phyloP scores from a whole-genome alignment of 2,888 invertebrate genomes.

The Tanypteryx hageni region DNA sequence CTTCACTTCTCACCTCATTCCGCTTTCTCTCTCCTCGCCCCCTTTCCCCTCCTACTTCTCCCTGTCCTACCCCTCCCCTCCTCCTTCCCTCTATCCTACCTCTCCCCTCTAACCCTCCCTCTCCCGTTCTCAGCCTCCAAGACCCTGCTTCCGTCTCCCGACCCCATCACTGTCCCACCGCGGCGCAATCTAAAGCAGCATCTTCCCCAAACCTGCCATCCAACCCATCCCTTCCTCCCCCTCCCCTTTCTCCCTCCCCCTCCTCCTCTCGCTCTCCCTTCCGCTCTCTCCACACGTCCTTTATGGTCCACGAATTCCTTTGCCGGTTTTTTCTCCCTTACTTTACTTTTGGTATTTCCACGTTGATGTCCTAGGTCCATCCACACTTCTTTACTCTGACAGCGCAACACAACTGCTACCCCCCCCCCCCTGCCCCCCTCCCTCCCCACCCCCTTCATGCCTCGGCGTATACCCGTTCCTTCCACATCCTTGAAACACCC shows the following conservation, averaged over 20 bases:
- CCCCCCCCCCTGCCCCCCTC: not conserved
- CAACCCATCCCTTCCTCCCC: conserved; percentile 67
- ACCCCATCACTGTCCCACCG: conserved; percentile 65
- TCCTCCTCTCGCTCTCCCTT: not conserved
- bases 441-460: not conserved
- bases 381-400: conserved; percentile 63
- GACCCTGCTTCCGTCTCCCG: conserved; percentile 70
- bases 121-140: conserved; percentile 70
- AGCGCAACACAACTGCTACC: conserved; percentile 31
- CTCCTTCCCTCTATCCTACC: conserved; percentile 52
- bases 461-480: not conserved
- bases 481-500: not conserved
- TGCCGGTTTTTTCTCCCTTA: conserved; percentile 29
- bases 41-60: too few species aligned
- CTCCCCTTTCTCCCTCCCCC: conserved; percentile 12
- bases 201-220: conserved; percentile 67
- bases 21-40: not conserved
- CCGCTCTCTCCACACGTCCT: conserved; percentile 49
- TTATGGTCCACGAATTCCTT: conserved; percentile 64
- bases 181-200: conserved; percentile 67
- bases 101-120: conserved; percentile 54
- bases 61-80: too few species aligned
- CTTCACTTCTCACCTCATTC: not conserved
- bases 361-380: conserved; percentile 57
- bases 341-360: conserved; percentile 61